Conservation (phyloP, 2,113 vertebrate genomes). For the Catharus fuscescens region DNA sequence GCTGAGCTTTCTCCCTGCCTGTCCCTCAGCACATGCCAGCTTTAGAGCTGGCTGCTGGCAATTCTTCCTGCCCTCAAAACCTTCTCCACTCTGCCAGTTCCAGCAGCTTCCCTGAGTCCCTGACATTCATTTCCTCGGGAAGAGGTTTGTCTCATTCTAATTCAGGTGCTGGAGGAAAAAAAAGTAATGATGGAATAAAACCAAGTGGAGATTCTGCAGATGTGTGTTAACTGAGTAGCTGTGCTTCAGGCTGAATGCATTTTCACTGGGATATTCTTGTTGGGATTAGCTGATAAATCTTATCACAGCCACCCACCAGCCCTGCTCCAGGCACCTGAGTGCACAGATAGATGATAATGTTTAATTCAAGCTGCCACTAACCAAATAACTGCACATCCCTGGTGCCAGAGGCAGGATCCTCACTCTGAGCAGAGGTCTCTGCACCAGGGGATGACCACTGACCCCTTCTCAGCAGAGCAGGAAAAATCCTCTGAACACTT, state of each 20-base stretch:
- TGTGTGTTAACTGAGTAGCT: background rate
- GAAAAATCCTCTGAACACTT: background rate
- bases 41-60: background rate
- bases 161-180: background rate
- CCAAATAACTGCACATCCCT: background rate
- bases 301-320: background rate
- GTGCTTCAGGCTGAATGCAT: background rate
- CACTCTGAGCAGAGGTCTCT: background rate
- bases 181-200: background rate
- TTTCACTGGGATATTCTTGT: background rate
- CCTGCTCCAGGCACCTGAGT: background rate
- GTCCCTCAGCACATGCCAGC: rapidly evolving
- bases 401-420: background rate
- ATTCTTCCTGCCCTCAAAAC: background rate
- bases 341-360: background rate
- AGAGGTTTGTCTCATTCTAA: background rate
- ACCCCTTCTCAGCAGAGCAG: background rate
- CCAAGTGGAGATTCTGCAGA: background rate
- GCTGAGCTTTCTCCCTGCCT: background rate
- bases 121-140: background rate
- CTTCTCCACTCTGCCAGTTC: background rate
- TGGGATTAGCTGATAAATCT: background rate
- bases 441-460: background rate
- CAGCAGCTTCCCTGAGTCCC: background rate
- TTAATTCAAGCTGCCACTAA: background rate